These are phyloP conservation scores for Neocrepidodera transversa DNA, from an alignment of 2,888 invertebrate genomes.

Conservation along the genomic window DNA sequence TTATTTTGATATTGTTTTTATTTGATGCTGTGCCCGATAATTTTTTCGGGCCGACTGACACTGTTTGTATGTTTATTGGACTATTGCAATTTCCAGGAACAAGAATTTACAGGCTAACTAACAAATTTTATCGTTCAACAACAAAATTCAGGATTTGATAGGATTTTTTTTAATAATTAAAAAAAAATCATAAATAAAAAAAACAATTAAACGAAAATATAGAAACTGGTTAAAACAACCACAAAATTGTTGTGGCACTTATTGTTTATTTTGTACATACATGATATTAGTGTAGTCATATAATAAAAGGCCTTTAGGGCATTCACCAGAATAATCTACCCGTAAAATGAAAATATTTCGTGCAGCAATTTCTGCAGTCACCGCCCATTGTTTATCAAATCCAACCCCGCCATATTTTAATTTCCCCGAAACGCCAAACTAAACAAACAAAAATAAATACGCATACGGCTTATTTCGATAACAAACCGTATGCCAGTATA, in stretches of 20 bases:
- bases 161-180: too few relatives aligned
- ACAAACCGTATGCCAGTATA: neutral
- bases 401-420: conserved; percentile 21
- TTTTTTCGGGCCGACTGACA: neutral
- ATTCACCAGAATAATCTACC: neutral
- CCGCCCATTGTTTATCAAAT: conserved; percentile 18
- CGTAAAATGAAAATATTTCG: conserved; percentile 15
- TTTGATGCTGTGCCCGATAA: neutral
- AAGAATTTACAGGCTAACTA: too few relatives aligned
- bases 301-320: neutral
- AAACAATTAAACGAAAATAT: too few relatives aligned
- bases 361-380: conserved; percentile 15
- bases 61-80: neutral
- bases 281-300: neutral
- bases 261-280: too few relatives aligned
- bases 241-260: too few relatives aligned
- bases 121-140: too few relatives aligned
- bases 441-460: conserved; percentile 7
- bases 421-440: conserved; percentile 15
- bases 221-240: too few relatives aligned
- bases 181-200: too few relatives aligned
- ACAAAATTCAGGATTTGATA: too few relatives aligned
- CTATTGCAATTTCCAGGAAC: neutral
- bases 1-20: neutral
- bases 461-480: neutral